Evolutionary conservation across 2,888 invertebrate genomes (phyloP).

Genomic region (Pinctada fucata): DNA sequence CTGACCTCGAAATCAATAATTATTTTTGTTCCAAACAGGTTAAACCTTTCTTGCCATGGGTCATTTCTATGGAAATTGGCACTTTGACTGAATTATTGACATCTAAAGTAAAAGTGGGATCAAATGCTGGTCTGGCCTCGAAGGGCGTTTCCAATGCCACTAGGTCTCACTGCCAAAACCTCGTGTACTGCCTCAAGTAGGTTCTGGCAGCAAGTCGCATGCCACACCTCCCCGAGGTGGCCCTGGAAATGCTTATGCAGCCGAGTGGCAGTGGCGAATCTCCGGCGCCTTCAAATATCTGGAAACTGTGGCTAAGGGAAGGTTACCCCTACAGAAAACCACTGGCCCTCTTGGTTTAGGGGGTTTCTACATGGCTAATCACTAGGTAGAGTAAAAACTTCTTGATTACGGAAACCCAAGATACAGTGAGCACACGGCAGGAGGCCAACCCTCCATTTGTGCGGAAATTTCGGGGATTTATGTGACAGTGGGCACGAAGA

Average conservation of each 20-base stretch:
- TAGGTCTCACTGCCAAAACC: conserved; percentile 8
- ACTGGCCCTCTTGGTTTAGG: conserved; percentile 2
- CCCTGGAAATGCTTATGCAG: neutral
- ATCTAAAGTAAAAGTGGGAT: neutral
- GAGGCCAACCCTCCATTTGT: conserved; percentile 13
- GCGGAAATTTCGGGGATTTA: neutral
- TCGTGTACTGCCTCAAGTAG: conserved; percentile 9
- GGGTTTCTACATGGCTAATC: conserved; percentile 16
- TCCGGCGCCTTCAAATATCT: conserved; percentile 12
- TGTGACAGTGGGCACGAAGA: neutral
- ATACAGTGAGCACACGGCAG: conserved; percentile 9
- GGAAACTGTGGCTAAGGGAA: conserved; percentile 8
- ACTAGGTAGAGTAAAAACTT: conserved; percentile 8
- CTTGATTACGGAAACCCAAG: conserved; percentile 1
- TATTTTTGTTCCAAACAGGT: too few species aligned
- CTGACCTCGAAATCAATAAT: too few species aligned
- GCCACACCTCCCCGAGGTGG: neutral
- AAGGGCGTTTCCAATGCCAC: conserved; percentile 16
- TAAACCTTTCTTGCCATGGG: too few species aligned
- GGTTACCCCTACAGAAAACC: conserved; percentile 18
- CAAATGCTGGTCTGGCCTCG: neutral
- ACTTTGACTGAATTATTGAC: too few species aligned
- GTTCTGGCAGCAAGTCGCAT: conserved; percentile 21
- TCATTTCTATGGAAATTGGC: too few species aligned
- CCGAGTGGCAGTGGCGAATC: conserved; percentile 12